Percentiles rank a stretch among this genome's conserved stretches.
Conservation (phyloP, 37 sponge, comb jelly and placozoan genomes). For the Geodia barretti region DNA sequence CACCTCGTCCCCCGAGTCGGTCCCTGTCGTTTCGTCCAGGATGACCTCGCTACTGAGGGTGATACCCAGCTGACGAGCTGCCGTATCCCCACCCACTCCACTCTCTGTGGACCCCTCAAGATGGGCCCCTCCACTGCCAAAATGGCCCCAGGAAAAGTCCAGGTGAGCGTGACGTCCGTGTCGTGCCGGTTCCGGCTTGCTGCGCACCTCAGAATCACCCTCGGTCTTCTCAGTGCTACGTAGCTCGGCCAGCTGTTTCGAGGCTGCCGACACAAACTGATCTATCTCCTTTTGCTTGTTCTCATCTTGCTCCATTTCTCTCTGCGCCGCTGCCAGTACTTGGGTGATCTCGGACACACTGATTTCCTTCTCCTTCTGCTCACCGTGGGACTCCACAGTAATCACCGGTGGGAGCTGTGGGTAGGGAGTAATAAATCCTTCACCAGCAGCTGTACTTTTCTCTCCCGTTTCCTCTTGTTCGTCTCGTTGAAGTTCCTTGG, state of each 20-base stretch:
- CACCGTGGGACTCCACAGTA: background rate
- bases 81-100: background rate
- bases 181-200: conserved; percentile 6
- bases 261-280: background rate
- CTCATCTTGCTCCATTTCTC: conserved; percentile 12
- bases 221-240: background rate
- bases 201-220: conserved; percentile 14
- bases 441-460: background rate
- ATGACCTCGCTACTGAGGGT: background rate
- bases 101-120: background rate
- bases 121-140: conserved; percentile 10
- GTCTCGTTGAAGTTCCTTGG: conserved; percentile 15
- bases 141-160: conserved; percentile 56
- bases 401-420: background rate
- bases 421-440: background rate
- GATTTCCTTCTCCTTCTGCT: background rate
- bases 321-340: background rate
- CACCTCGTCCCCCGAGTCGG: conserved; percentile 43
- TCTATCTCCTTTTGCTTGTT: background rate
- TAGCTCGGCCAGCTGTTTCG: conserved; percentile 24
- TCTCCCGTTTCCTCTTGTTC: conserved; percentile 25
- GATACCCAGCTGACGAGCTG: conserved; percentile 7
- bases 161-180: background rate
- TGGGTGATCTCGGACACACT: background rate
- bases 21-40: background rate